Percentiles rank a stretch among this genome's conserved stretches.
Conservation (phyloP, 2,113 vertebrate genomes). For the Acanthisitta chloris region DNA sequence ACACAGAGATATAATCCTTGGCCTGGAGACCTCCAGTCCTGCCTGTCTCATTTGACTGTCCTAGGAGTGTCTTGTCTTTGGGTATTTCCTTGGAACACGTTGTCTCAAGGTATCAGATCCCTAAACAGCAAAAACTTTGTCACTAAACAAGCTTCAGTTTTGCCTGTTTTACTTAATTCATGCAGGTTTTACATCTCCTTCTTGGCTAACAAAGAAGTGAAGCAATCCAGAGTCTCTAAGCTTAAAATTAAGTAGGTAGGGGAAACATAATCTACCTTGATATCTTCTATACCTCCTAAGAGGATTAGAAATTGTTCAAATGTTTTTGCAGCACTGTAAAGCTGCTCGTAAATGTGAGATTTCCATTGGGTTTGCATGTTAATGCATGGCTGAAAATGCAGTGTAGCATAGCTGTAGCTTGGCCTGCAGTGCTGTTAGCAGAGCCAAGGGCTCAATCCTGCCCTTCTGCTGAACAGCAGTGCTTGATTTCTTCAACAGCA, state of each 20-base stretch:
- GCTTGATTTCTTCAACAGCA: not conserved
- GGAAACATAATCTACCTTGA: conserved; percentile 18
- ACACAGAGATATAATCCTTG: not conserved
- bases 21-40: not conserved
- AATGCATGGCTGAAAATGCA: not conserved
- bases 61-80: not conserved
- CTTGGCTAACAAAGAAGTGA: not conserved
- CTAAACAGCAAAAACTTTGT: conserved; percentile 3
- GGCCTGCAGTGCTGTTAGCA: not conserved
- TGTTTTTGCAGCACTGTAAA: conserved; percentile 8
- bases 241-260: not conserved
- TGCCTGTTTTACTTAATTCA: not conserved
- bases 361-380: not conserved
- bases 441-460: not conserved
- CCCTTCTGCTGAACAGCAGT: not conserved
- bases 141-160: not conserved
- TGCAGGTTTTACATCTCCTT: not conserved
- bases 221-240: not conserved
- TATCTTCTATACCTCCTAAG: conserved; percentile 25
- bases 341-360: not conserved
- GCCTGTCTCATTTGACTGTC: not conserved
- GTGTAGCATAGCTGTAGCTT: not conserved
- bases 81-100: not conserved
- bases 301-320: conserved; percentile 55
- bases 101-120: not conserved